Evolutionary conservation across 2,113 vertebrate species (phyloP).

Genomic region (Edolisoma coerulescens): DNA sequence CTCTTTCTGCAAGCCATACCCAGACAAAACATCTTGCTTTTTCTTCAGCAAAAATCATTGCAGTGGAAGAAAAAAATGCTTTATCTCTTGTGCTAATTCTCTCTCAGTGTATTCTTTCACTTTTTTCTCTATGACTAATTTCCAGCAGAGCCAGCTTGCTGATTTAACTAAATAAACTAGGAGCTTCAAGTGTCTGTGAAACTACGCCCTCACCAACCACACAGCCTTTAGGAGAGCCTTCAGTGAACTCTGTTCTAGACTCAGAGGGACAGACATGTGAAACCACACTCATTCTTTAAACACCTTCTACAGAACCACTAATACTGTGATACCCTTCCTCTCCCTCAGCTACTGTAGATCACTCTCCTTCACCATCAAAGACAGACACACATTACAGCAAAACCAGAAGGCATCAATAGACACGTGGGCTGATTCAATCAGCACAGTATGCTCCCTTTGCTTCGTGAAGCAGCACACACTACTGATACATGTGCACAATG

Average conservation of each 20-base stretch:
- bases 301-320: not conserved
- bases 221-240: not conserved
- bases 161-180: not conserved
- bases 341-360: not conserved
- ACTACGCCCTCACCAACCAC: not conserved
- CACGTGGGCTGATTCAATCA: not conserved
- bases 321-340: not conserved
- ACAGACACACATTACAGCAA: not conserved
- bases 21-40: not conserved
- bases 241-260: not conserved
- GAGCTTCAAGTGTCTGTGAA: not conserved
- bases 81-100: not conserved
- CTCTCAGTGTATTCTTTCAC: accelerated
- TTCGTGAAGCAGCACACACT: not conserved
- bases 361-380: not conserved
- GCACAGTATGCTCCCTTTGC: not conserved
- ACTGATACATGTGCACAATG: accelerated
- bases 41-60: not conserved
- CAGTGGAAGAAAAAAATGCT: not conserved
- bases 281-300: not conserved
- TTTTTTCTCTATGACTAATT: not conserved
- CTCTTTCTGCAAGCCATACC: not conserved
- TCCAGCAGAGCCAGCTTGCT: not conserved
- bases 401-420: not conserved
- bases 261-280: not conserved